Evolutionary conservation across 2,888 invertebrate genomes (phyloP), one percentile per base, ranked within the genome.

Genomic region (Melipona bicolor): DNA sequence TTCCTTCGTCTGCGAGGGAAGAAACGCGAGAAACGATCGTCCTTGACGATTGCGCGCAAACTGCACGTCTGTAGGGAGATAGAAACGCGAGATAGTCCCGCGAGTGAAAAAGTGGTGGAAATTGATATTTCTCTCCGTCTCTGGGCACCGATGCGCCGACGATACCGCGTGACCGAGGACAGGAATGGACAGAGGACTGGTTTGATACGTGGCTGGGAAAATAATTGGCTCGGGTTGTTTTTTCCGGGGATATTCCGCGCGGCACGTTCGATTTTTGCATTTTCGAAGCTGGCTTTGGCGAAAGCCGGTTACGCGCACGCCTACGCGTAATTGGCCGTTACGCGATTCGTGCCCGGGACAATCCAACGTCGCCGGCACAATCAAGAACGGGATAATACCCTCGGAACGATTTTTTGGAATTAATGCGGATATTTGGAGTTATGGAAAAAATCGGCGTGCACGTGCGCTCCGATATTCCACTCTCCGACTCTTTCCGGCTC

Each of bases 321-420:
- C 27, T 67, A 13, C 13, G 27, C 67, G 69, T 74, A 71, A 84
- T 77, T 77, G 85, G 70, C 32, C 43, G 70, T 67, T 86, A 76
- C 36, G 36, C 50, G 70, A 69, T 24, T 36, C 43, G 43, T 9
- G 17, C 52, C 4, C 24, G 49, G 56, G 43, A 43, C 43, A 43
- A 68, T 68, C 56, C 71, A 64, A 79, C 59, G 68, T 59, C 65
- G 52, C 61, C 49, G 49, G 62, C 5, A n/a, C 72, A 71, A 72
- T 64, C 65, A 64, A 43, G 54, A 62, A 65, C 49, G n/a, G 70
- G 61, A 77, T 77, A 70, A 77, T 77, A 77, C 70, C 70, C 3
- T 69, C 62, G 61, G 69, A 77, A 77, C 69, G 69, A 32, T 64
- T 75, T 75, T 76, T 76, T 62, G 13, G 70, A n/a, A 77, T 77